phyloP scores from a whole-genome alignment of 2,797 vertebrate species.

The Bradypodion pumilum region DNA sequence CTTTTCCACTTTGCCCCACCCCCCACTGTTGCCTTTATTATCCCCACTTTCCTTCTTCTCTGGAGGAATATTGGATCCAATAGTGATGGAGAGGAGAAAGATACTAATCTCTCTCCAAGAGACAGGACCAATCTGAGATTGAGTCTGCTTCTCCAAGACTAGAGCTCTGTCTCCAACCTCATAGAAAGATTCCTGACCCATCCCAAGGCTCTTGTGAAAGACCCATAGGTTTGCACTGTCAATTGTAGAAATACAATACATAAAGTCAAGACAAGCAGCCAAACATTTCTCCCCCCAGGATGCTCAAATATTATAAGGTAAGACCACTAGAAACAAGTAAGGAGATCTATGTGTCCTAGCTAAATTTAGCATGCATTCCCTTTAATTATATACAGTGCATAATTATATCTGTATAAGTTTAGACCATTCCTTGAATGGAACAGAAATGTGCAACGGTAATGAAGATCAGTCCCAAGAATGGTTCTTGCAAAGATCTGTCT shows the following conservation, averaged over 20 bases:
- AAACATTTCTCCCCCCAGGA: background rate
- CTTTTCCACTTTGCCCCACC: too few species aligned
- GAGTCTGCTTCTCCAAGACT: background rate
- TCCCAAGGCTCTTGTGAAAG: background rate
- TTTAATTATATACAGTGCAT: constrained; percentile 25
- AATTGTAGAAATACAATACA: background rate
- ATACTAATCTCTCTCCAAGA: background rate
- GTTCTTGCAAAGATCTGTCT: background rate
- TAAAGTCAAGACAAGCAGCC: background rate
- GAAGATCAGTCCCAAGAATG: background rate
- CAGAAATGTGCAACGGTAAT: background rate
- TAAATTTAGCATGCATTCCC: constrained; percentile 18
- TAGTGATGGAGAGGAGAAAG: background rate
- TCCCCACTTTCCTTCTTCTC: too few species aligned
- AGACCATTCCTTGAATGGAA: background rate
- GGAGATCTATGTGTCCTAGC: background rate
- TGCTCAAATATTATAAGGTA: background rate
- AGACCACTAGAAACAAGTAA: background rate
- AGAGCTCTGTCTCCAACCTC: background rate
- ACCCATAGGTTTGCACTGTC: background rate
- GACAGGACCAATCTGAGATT: background rate
- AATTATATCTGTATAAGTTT: constrained; percentile 25
- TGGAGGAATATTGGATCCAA: too few species aligned
- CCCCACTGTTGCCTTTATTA: too few species aligned
- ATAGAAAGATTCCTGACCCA: background rate